phyloP scores from a whole-genome alignment of 2,888 invertebrate species.

The Microplitis deprimator region DNA sequence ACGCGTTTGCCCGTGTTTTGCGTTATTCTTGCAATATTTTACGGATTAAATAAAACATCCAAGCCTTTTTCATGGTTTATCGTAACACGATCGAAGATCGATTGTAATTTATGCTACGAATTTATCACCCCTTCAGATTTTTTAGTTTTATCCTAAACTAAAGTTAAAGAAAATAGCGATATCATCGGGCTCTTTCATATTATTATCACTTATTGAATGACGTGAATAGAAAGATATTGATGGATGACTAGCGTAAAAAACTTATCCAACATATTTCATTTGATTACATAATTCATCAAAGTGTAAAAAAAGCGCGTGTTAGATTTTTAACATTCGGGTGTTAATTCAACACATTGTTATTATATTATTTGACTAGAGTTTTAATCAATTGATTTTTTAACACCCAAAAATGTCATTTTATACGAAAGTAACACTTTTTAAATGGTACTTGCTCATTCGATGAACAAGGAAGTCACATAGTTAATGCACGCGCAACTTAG shows the following conservation, averaged over 20 bases:
- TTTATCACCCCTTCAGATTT: slow-evolving; percentile 14
- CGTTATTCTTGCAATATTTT: slow-evolving; percentile 68
- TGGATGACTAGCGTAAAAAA: not conserved
- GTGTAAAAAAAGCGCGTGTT: too few species aligned
- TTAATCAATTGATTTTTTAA: too few species aligned
- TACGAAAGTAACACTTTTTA: too few species aligned
- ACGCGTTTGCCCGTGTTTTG: slow-evolving; percentile 57
- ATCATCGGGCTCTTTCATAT: not conserved
- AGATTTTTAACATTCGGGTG: too few species aligned
- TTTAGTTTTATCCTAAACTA: not conserved
- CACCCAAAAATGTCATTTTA: too few species aligned
- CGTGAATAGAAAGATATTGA: not conserved
- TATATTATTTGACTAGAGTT: too few species aligned
- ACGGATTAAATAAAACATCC: slow-evolving; percentile 63
- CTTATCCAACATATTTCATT: not conserved
- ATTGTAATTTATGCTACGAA: slow-evolving; percentile 28
- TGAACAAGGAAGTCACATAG: too few species aligned
- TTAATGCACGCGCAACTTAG: too few species aligned
- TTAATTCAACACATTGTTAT: too few species aligned
- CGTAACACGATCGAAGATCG: slow-evolving; percentile 49
- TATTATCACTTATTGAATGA: not conserved
- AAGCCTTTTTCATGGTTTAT: slow-evolving; percentile 58
- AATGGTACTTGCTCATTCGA: too few species aligned
- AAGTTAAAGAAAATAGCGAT: not conserved
- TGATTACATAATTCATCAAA: not conserved